These are phyloP conservation scores for Albula goreensis DNA, from an alignment of 2,113 vertebrate species.

Conservation along the genomic window DNA sequence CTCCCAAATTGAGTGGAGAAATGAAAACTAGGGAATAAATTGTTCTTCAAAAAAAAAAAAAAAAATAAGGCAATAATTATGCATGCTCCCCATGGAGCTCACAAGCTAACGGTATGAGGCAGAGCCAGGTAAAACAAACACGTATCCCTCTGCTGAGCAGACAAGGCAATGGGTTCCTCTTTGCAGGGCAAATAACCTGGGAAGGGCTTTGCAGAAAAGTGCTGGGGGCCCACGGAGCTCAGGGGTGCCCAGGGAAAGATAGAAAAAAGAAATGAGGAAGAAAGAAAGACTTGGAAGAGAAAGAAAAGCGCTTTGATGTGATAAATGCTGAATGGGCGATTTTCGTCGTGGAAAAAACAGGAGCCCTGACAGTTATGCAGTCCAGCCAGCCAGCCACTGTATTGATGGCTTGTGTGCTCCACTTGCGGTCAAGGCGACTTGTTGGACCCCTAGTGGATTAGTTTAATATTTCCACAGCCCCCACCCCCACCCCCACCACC, in stretches of 20 bases:
- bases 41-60: no score
- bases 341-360: conserved; percentile 22
- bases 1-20: neutral
- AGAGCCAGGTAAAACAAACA: neutral
- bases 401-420: neutral
- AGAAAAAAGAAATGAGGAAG: neutral
- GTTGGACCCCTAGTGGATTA: neutral
- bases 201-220: neutral
- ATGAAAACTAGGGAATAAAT: no score
- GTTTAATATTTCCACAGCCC: no score
- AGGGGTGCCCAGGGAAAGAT: conserved; percentile 7
- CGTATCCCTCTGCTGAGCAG: neutral
- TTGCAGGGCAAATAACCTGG: conserved; percentile 5
- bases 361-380: conserved; percentile 10
- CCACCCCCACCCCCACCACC: neutral
- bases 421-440: conserved; percentile 4
- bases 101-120: neutral
- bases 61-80: neutral
- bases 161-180: neutral
- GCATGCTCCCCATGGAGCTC: neutral
- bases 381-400: neutral
- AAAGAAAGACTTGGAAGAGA: neutral
- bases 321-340: conserved; percentile 30
- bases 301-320: conserved; percentile 21
- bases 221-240: neutral